Evolutionary conservation across 2,888 invertebrate species (phyloP).

Genomic region (Galerucella calmariensis): DNA sequence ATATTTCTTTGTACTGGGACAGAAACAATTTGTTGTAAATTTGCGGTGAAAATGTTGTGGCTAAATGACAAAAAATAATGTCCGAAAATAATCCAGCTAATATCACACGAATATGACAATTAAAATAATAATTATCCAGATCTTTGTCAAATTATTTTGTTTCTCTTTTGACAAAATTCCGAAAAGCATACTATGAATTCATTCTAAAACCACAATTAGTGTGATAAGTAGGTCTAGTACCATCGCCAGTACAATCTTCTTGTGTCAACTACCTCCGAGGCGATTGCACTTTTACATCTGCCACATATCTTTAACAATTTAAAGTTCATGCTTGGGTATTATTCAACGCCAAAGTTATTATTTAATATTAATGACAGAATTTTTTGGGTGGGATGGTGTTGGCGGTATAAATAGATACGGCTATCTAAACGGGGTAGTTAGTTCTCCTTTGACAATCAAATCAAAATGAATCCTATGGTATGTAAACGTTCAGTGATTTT

Average conservation of each 20-base stretch:
- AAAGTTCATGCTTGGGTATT: constrained; percentile 49
- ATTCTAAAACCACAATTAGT: background rate
- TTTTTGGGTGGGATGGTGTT: constrained; percentile 11
- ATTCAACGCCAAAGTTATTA: constrained; percentile 46
- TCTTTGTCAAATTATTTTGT: too few species aligned
- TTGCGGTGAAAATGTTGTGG: too few species aligned
- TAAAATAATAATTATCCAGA: too few species aligned
- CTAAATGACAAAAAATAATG: too few species aligned
- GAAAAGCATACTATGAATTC: too few species aligned
- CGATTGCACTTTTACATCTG: constrained; percentile 38
- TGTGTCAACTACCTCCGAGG: constrained; percentile 5
- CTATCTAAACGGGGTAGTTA: constrained; percentile 7
- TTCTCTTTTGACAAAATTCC: too few species aligned
- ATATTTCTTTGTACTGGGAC: too few species aligned
- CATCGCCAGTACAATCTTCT: constrained; percentile 12
- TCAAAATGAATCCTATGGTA: constrained; percentile 11
- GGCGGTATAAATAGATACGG: constrained; percentile 5
- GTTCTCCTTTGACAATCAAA: background rate
- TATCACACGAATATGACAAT: too few species aligned
- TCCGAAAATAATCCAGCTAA: too few species aligned
- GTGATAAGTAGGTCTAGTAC: constrained; percentile 14
- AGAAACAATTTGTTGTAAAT: too few species aligned
- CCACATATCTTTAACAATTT: constrained; percentile 44
- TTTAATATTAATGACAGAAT: constrained; percentile 42
- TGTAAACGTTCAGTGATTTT: constrained; percentile 1